Evolutionary conservation across 2,888 invertebrate genomes (phyloP), one percentile per base, ranked within the genome.

Genomic region (Dysmachus trigonus): DNA sequence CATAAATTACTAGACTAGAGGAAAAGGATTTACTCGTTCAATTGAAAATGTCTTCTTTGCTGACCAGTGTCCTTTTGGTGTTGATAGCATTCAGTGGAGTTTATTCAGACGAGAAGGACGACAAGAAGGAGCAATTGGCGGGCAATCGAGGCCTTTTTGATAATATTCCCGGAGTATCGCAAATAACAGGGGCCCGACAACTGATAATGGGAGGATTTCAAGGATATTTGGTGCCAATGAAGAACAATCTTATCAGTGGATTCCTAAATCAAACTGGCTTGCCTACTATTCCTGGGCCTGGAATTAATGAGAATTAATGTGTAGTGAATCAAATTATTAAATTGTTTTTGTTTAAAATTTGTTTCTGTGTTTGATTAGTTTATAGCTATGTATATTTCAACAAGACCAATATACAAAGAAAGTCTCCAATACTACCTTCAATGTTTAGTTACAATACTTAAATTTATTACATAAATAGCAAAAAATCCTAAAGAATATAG

Each of bases 171-270:
- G 81, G 81, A 10, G 6, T 51, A 3, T 81, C 81, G 2, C 81
- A 81, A 35, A 4, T 62, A 18, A 8, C 18, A 10, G 30, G 53
- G 8, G 81, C 53, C 3, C 81, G 53, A 18, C 81, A 62, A 33
- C 33, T 81, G 62, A 81, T 81, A 18, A 62, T 81, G 2, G 81
- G 81, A 30, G 81, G 81, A 5, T 81, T 81, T 31, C 81, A 81
- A 31, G 81, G 81, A 33, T 51, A n/a, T 31, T 33, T 81, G 31
- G 18, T 53, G 15, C 81, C 81, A 15, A 81, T 81, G 81, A 81
- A 33, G 7, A 53, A 51, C 8, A 81, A 53, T 33, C n/a, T 81
- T 4, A 22, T 81, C 33, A 31, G 62, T 33, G 81, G 81, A 53
- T 81, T 81, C 18, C 30, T 81, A 18, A 81, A 81, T 27, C 18